These are phyloP conservation scores for Dunckerocampus dactyliophorus DNA, from an alignment of 2,113 vertebrate genomes.

Conservation along the genomic window DNA sequence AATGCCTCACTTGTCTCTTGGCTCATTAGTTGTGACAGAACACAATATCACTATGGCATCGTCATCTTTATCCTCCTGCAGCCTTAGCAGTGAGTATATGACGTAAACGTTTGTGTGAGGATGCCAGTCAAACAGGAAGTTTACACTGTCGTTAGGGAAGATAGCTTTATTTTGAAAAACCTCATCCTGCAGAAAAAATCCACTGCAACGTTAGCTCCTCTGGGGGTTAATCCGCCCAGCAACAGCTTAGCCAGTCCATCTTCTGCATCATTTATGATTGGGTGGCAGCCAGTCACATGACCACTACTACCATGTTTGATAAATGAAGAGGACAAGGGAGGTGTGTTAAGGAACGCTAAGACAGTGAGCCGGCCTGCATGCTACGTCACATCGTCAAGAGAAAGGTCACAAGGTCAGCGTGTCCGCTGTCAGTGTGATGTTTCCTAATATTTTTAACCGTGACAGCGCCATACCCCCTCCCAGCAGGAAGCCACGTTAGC, in stretches of 20 bases:
- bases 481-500: conserved; percentile 9
- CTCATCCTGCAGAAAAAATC: neutral
- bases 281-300: conserved; percentile 43
- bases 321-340: neutral
- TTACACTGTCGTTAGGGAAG: no score
- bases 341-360: conserved; percentile 9
- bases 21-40: no score
- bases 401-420: neutral
- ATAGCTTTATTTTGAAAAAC: neutral
- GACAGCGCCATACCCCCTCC: neutral
- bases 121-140: no score
- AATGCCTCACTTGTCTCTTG: neutral
- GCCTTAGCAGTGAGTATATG: no score
- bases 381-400: neutral
- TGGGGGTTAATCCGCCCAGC: conserved; percentile 30
- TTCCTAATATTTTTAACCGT: conserved; percentile 11
- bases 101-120: no score
- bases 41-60: no score
- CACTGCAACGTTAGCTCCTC: neutral
- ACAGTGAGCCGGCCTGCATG: neutral
- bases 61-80: no score
- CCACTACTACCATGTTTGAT: conserved; percentile 29
- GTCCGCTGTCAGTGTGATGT: conserved; percentile 5
- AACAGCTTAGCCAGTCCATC: conserved; percentile 33
- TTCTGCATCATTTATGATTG: conserved; percentile 56